Conservation (phyloP, 2,888 invertebrate species). For the Drosophila histrio region DNA sequence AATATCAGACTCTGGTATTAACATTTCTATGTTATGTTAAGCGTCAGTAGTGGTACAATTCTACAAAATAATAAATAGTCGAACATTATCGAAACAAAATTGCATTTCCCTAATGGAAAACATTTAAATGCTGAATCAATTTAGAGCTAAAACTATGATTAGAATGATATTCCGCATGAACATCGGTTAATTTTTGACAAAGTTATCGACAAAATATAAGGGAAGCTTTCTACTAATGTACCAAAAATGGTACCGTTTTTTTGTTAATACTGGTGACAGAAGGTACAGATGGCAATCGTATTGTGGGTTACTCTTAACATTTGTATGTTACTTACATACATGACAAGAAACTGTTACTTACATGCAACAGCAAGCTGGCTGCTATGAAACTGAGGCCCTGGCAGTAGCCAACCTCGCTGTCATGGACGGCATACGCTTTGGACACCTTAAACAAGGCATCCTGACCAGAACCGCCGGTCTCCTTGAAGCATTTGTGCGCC, state of each 20-base stretch:
- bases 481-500: constrained; percentile 98
- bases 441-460: constrained; percentile 97
- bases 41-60: neutral
- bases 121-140: neutral
- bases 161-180: neutral
- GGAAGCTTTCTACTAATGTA: neutral
- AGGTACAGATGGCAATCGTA: neutral
- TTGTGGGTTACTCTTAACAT: constrained; percentile 2
- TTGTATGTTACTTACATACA: neutral
- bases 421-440: constrained; percentile 98
- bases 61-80: too few relatives aligned
- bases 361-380: constrained; percentile 97
- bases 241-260: neutral
- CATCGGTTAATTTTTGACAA: neutral
- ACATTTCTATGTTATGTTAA: neutral
- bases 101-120: neutral
- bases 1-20: neutral
- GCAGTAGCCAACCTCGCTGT: constrained; percentile 99
- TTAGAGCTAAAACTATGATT: neutral
- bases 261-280: neutral
- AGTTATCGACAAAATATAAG: neutral
- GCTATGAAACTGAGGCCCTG: constrained; percentile 99
- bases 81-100: neutral
- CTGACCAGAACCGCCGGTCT: constrained; percentile 96
- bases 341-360: constrained; percentile 85